Evolutionary conservation across 2,888 invertebrate species (phyloP), one percentile per base, ranked within the genome.

Genomic region (Catonia carolina): DNA sequence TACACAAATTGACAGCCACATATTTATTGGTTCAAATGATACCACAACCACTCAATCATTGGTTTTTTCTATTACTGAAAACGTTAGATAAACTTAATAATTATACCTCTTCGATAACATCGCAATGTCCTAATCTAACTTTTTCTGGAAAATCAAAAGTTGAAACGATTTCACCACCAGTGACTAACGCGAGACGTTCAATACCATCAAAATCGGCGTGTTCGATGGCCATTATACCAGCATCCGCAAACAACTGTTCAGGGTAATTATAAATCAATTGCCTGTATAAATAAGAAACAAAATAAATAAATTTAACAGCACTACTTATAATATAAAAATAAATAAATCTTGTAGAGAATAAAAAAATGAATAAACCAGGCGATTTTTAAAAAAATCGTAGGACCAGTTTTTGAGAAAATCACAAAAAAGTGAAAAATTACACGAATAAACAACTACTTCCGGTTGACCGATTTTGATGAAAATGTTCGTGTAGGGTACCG

Each of bases 191-290:
- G 58, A 99, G 77, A 60, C 98, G 82, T 73, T 99, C 98, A 68
- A 99, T 96, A 52, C 99, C 99, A 73, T 99, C 98, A 71, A 99
- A 99, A 73, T 99, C 99, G 2, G 99, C 99, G 72, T 99, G 99
- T 71, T 99, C 99, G 66, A 99, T 99, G 1, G 99, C 97, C 98
- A 99, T 99, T 7, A 98, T 84, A 48, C 92, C 90, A 42, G 94
- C 92, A 76, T 99, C 99, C 36, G 98, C 95, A 73, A 99, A 99
- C 66, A 99, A 75, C 74, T 99, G 99, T 73, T 99, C 99, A 0
- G 99, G 99, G 73, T 99, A 99, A 75, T 99, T 99, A 79, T 99
- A 99, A 73, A 99, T 99, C 64, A 99, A 77, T 74, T 99, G 99
- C 63, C 92, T 84, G 72, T 1, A 72, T 68, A n/a, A n/a, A n/a